Evolutionary conservation across 2,797 vertebrate species (phyloP).

Genomic region (Antennarius maculatus): DNA sequence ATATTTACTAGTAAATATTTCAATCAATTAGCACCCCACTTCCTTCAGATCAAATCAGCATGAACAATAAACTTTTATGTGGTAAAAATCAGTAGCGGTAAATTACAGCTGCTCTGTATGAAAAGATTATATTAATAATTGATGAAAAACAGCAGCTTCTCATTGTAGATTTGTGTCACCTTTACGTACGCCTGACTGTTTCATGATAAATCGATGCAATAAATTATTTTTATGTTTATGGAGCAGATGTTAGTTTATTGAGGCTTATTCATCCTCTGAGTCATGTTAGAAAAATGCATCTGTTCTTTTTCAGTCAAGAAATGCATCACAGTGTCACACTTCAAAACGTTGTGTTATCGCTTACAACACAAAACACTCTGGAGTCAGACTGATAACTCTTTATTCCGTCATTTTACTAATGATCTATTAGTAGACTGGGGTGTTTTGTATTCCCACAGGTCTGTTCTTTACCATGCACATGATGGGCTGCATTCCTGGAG

Average conservation of each 20-base stretch:
- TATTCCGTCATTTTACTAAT: not conserved
- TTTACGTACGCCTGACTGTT: not conserved
- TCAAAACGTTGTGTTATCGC: too few relatives aligned
- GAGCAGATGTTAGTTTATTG: not conserved
- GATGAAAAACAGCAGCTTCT: not conserved
- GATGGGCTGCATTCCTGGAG: not conserved
- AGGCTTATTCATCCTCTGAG: not conserved
- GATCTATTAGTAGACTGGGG: not conserved
- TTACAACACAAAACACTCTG: not conserved
- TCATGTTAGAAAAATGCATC: not conserved
- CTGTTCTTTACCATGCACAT: not conserved
- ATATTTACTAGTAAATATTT: too few relatives aligned
- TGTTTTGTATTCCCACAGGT: not conserved
- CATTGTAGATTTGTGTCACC: not conserved
- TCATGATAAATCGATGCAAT: not conserved
- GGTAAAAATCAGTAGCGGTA: not conserved
- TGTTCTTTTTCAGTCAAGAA: not conserved
- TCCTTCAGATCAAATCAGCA: too few relatives aligned
- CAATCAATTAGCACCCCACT: too few relatives aligned
- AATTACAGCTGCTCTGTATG: not conserved
- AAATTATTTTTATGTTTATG: not conserved
- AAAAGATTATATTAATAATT: not conserved
- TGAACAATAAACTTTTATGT: too few relatives aligned
- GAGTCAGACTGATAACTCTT: not conserved
- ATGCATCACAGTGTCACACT: not conserved